Evolutionary conservation across 2,113 vertebrate genomes (phyloP), one percentile per base, ranked within the genome.

Genomic region (Recurvirostra avosetta): DNA sequence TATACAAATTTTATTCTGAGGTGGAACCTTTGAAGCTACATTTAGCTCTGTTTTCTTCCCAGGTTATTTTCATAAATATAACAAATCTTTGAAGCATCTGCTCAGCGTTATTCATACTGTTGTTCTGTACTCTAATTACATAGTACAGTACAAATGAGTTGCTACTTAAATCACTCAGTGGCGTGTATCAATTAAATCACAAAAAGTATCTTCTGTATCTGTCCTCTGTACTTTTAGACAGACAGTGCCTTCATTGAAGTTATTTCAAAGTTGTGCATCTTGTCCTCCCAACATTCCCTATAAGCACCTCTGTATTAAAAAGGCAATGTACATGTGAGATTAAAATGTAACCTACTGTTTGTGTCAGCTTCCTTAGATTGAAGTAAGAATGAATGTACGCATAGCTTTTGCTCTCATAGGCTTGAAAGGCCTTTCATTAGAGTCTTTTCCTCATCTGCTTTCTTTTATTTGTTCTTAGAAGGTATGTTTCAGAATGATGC

Each of bases 291-390:
- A 58, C 5, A 22, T 72, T 89, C 92, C 15, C 19, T 23, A 1
- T 34, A 45, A 81, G 12, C 15, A 32, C 8, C 18, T 86, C 10
- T 58, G 4, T 88, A 20, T 52, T 56, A 27, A 72, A 52, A 84
- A 61, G n/a, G 74, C 41, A 34, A 0, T 32, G 12, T 52, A 19
- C 0, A 1, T 3, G 6, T 56, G 34, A 68, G 32, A 34, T 20
- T 34, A 10, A 41, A 74, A 47, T 17, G 12, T 9, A 63, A 38
- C 18, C 59, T 77, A 14, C 2, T 47, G 7, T 34, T 91, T 75
- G 8, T 52, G 10, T 62, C 40, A 43, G 8, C 25, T 85, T 74
- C 19, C 45, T 65, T 59, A 45, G 7, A 45, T 88, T 70, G 70
- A 55, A 70, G 8, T 36, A 29, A 61, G 15, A 29, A 29, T 62